Percentiles rank a stretch among this genome's conserved stretches.
phyloP scores from a whole-genome alignment of 2,113 vertebrate species.

The Ctenomys sociabilis region DNA sequence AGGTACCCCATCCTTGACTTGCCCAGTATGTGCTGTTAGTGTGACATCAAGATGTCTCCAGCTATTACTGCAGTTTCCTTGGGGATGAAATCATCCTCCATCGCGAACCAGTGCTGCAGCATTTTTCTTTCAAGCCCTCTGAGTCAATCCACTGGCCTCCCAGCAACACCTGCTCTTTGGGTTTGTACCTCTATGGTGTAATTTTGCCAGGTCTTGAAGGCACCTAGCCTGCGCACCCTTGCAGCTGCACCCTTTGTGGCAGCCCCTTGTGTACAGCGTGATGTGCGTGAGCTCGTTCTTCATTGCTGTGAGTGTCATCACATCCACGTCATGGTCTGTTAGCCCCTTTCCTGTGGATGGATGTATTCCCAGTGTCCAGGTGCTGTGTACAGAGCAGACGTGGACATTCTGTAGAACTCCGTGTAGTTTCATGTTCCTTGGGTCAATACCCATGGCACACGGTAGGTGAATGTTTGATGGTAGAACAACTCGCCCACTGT shows the following conservation, averaged over 20 bases:
- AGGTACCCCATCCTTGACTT: neutral
- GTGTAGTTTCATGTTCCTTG: slow-evolving; percentile 21
- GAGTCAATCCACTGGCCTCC: neutral
- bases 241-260: neutral
- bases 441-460: neutral
- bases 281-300: neutral
- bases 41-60: neutral
- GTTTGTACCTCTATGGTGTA: neutral
- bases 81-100: rapidly evolving
- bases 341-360: neutral
- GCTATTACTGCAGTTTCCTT: neutral
- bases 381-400: neutral
- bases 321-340: neutral
- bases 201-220: neutral
- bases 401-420: neutral
- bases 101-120: neutral
- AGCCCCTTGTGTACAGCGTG: neutral
- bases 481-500: neutral
- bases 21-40: neutral
- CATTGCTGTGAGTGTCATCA: neutral
- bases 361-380: neutral
- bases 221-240: neutral
- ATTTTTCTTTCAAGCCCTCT: neutral
- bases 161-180: neutral
- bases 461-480: neutral